A percentile compares a stretch with the other conserved stretches of the same genome.
Evolutionary conservation across 1,140 invertebrate genomes (phyloP).

Genomic region (Lithobius niger): DNA sequence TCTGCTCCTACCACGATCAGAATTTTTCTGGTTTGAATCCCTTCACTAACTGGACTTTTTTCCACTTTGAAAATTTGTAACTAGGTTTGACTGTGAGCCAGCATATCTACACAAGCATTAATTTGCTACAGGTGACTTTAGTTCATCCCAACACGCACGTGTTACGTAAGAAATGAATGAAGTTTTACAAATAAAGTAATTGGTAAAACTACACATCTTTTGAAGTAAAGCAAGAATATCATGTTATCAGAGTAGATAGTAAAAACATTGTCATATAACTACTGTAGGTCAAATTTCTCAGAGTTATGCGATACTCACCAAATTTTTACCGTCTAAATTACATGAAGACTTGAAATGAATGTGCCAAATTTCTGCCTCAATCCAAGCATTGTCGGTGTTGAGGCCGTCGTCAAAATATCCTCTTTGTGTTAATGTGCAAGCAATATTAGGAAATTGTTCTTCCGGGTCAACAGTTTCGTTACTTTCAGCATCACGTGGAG

Average conservation of each 20-base stretch:
- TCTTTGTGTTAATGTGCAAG: background rate
- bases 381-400: conserved; percentile 43
- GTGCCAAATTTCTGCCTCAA: conserved; percentile 38
- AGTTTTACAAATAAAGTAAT: background rate
- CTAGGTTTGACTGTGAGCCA: too few species aligned
- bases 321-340: background rate
- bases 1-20: too few species aligned
- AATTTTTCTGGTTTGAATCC: too few species aligned
- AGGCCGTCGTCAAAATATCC: conserved; percentile 40
- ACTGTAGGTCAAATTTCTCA: background rate
- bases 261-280: background rate
- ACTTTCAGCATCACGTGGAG: too few species aligned
- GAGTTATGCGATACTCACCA: background rate
- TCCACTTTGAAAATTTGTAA: too few species aligned
- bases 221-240: background rate
- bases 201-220: background rate
- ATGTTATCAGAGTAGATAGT: background rate
- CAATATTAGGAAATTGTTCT: background rate
- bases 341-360: conserved; percentile 31
- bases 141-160: too few species aligned
- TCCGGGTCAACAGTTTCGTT: too few species aligned
- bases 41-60: too few species aligned
- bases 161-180: background rate
- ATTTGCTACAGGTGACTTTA: too few species aligned
- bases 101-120: too few species aligned